Conservation (phyloP, 2,797 vertebrate species). For the Pteronotus mesoamericanus region DNA sequence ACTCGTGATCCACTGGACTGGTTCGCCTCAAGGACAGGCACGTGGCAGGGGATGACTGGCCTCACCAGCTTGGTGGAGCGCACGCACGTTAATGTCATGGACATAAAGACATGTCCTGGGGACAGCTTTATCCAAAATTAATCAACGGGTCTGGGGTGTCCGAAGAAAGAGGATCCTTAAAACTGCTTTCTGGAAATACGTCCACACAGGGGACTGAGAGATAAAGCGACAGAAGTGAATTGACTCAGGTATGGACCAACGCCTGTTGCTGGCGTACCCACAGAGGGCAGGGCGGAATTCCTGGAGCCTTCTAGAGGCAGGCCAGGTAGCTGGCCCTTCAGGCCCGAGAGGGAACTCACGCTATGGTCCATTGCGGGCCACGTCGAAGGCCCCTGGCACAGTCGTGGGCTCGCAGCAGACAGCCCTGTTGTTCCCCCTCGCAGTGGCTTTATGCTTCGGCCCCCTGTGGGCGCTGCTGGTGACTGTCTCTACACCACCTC, state of each 20-base stretch:
- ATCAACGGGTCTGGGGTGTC: neutral
- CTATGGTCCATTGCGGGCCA: rapidly evolving
- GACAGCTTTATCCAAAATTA: neutral
- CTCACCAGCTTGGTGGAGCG: neutral
- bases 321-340: too few species aligned
- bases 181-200: rapidly evolving
- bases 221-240: rapidly evolving
- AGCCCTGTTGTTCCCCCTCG: rapidly evolving
- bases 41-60: rapidly evolving
- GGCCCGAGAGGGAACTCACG: rapidly evolving
- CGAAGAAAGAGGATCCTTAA: neutral
- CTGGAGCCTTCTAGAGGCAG: too few species aligned
- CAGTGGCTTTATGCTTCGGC: too few species aligned
- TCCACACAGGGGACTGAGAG: rapidly evolving
- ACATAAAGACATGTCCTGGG: too few species aligned
- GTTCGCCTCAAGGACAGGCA: rapidly evolving
- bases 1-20: rapidly evolving
- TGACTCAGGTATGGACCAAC: rapidly evolving
- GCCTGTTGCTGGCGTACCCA: rapidly evolving
- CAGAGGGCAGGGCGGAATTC: rapidly evolving
- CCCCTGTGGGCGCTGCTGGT: neutral
- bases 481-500: rapidly evolving
- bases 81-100: rapidly evolving
- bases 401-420: rapidly evolving
- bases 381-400: neutral